A percentile compares a stretch with the other conserved stretches of the same genome.
Evolutionary conservation across 1,140 invertebrate species (phyloP).

Genomic region (Brachionus calyciflorus): DNA sequence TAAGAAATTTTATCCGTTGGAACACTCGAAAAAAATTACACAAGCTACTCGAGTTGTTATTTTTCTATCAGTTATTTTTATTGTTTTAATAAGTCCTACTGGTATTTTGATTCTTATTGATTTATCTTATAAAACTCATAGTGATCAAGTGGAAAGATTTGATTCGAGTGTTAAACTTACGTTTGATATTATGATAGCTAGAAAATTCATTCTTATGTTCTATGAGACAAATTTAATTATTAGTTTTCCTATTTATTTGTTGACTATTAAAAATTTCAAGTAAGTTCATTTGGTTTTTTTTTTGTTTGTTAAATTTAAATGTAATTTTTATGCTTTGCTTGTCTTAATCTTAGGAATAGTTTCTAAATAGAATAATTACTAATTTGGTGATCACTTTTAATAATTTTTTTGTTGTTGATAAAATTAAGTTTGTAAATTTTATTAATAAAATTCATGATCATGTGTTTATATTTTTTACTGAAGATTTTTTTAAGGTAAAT

Average conservation of each 20-base stretch:
- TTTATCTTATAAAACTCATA: not conserved
- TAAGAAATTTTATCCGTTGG: not conserved
- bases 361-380: no score
- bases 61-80: conserved; percentile 24
- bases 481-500: no score
- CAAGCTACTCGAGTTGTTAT: conserved; percentile 36
- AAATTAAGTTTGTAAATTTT: no score
- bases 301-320: no score
- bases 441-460: no score
- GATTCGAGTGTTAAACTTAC: not conserved
- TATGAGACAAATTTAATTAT: conserved; percentile 37
- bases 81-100: conserved; percentile 24
- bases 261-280: conserved; percentile 45
- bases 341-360: no score
- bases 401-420: no score
- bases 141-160: not conserved
- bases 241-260: conserved; percentile 28
- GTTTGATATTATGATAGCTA: not conserved
- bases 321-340: no score
- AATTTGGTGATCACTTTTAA: no score
- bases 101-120: conserved; percentile 21
- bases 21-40: conserved; percentile 2
- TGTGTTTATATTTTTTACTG: no score
- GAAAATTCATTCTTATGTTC: conserved; percentile 27
- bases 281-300: not conserved